Conservation (phyloP, 1,140 invertebrate genomes). For the Tetragnatha versicolor region DNA sequence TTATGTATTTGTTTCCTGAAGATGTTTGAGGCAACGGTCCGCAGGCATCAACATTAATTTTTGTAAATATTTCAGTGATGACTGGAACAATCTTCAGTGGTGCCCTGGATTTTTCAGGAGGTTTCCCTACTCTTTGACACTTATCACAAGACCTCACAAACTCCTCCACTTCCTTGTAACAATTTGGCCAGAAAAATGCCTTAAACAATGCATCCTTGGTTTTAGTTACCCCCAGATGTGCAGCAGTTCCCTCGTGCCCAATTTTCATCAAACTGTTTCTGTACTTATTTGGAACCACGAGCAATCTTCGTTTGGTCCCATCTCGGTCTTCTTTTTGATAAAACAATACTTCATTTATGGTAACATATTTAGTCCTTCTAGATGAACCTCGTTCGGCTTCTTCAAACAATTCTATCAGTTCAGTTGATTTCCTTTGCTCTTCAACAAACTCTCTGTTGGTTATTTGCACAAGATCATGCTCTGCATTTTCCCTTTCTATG, state of each 20-base stretch:
- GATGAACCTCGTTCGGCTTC: not conserved
- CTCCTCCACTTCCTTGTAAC: too few species aligned
- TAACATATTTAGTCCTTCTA: not conserved
- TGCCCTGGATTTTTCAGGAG: too few species aligned
- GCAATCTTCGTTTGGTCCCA: too few species aligned
- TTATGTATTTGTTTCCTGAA: not conserved
- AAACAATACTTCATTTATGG: too few species aligned
- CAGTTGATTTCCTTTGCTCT: not conserved
- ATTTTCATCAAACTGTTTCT: not conserved
- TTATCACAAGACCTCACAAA: too few species aligned
- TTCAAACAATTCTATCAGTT: not conserved
- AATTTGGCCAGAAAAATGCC: not conserved
- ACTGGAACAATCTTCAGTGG: not conserved
- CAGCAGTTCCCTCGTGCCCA: not conserved
- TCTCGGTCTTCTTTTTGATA: too few species aligned
- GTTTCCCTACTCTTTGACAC: too few species aligned
- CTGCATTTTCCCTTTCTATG: not conserved
- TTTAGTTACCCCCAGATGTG: not conserved
- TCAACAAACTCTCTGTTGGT: not conserved
- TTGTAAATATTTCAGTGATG: constrained; percentile 2
- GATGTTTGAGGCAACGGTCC: not conserved
- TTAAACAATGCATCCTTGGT: not conserved
- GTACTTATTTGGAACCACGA: not conserved
- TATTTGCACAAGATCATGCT: not conserved
- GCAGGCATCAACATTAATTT: not conserved